These are phyloP conservation scores for Callitettix versicolor DNA, from an alignment of 1,140 invertebrate species.

Conservation along the genomic window DNA sequence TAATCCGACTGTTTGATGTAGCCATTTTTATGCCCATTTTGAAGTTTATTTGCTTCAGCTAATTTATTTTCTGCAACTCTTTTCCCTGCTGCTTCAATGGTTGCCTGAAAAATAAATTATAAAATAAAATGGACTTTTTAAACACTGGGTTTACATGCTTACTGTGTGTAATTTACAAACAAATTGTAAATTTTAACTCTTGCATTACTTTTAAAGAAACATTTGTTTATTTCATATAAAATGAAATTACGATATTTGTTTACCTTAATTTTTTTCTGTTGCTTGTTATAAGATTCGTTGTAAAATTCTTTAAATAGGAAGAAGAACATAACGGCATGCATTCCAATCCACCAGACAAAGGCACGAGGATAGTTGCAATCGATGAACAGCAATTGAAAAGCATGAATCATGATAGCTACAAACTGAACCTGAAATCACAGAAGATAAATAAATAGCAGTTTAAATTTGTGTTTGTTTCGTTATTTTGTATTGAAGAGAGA, in stretches of 20 bases:
- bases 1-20: constrained; percentile 25
- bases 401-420: constrained; percentile 63
- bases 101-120: constrained; percentile 10
- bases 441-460: no score
- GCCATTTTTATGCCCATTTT: constrained; percentile 17
- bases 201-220: not conserved
- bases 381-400: constrained; percentile 72
- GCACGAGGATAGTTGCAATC: constrained; percentile 74
- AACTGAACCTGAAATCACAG: constrained; percentile 52
- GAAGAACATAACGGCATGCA: constrained; percentile 68
- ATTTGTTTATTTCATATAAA: not conserved
- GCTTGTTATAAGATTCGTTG: constrained; percentile 45
- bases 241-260: no score
- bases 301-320: constrained; percentile 71
- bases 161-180: not conserved
- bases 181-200: not conserved
- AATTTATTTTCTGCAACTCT: constrained; percentile 13
- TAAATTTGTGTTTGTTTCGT: no score
- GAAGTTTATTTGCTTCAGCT: constrained; percentile 12
- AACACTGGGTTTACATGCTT: not conserved
- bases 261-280: constrained; percentile 17
- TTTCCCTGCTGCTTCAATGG: not conserved
- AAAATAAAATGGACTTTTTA: not conserved
- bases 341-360: constrained; percentile 58
- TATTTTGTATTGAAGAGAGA: no score